Conservation (phyloP, 1,140 invertebrate genomes). For the Caenorhabditis latens region DNA sequence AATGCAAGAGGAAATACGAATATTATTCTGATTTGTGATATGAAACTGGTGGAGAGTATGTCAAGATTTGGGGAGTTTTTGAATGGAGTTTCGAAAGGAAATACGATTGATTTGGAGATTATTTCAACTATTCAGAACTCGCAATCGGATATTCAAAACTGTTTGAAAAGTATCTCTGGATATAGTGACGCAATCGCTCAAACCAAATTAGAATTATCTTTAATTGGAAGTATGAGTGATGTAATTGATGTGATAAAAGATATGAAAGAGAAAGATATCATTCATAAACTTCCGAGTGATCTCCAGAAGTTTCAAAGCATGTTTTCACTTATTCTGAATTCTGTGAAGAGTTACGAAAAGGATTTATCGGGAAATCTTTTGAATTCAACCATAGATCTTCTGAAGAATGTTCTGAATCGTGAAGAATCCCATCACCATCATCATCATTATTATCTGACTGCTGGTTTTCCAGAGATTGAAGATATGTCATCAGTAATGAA, state of each 20-base stretch:
- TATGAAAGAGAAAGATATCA: too few species aligned
- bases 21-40: too few species aligned
- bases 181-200: background rate
- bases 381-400: background rate
- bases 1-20: too few species aligned
- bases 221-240: too few species aligned
- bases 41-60: too few species aligned
- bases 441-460: background rate
- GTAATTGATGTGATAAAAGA: too few species aligned
- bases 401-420: background rate
- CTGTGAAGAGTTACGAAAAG: background rate
- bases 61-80: too few species aligned
- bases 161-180: background rate
- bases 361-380: background rate
- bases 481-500: background rate
- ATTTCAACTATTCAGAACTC: background rate
- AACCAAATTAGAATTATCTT: too few species aligned
- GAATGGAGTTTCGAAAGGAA: background rate
- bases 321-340: background rate
- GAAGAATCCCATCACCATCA: background rate
- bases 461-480: conserved; percentile 19
- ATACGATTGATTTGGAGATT: background rate
- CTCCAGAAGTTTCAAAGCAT: background rate
- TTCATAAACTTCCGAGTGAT: background rate
- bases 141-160: background rate